Base-by-base conservation (phyloP, 2,797 vertebrate genomes). In the Microcaecilia unicolor region DNA sequence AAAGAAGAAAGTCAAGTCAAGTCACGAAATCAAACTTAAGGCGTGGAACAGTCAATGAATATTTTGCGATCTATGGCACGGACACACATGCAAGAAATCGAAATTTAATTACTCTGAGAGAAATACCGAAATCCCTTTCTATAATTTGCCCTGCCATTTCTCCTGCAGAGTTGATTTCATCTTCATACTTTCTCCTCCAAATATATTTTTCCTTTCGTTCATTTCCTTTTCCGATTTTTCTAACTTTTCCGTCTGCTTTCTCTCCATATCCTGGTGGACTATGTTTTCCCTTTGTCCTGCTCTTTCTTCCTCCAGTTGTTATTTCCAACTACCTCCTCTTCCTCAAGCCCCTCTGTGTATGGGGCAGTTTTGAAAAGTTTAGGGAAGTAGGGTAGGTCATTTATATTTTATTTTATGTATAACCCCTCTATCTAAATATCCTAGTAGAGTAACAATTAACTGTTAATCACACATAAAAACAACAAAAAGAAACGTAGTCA, bases 81-180 rank as follows among this genome's bases (percentile, higher is more conserved):
- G 55, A 69, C 78, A 73, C 69, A 72, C 77, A 81, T 67, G 73
- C 67, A 68, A 68, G 65, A 79, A 80, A 82, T 84, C 72, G 73
- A 84, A 85, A 76, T 66, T 61, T 83, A 81, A 84, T 85, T 81
- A 81, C 74, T 72, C 68, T 68, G 73, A 83, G 28, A 72, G 70
- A 77, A 73, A 80, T 78, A 72, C 71, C 76, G 71, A 76, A 81
- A 80, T 74, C 72, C 70, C 58, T 64, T 61, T 76, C 64, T 69
- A 78, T 78, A 74, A 80, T 70, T 68, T 67, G 72, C 58, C 64
- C 61, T 6, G 45, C 58, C 56, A 6, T 62, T 71, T 58, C 59
- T 39, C n/a, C n/a, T n/a, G n/a, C n/a, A n/a, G n/a, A 45, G 58
- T 18, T 65, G 47, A 35, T 58, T 65, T 53, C 57, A 57, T 45